A percentile compares a stretch with the other conserved stretches of the same genome.
phyloP scores from a whole-genome alignment of 1,140 invertebrate genomes.

The Tribolium castaneum region DNA sequence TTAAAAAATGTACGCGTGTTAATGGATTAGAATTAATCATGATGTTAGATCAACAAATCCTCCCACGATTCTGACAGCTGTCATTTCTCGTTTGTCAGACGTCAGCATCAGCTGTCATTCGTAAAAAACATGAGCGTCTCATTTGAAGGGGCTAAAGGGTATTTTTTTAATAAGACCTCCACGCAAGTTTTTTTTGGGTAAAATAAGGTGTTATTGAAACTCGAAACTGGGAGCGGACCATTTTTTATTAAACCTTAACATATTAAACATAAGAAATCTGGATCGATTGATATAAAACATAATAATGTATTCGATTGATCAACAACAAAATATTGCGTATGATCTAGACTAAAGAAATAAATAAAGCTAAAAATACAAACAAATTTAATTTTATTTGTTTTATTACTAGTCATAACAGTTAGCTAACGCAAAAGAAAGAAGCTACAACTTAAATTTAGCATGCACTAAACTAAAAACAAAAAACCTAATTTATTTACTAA shows the following conservation, averaged over 20 bases:
- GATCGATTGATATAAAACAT: conserved; percentile 5
- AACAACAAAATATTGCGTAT: conserved; percentile 23
- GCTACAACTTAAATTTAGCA: conserved; percentile 20
- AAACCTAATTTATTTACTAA: background rate
- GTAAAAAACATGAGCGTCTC: background rate
- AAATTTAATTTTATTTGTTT: conserved; percentile 15
- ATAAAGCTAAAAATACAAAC: conserved; percentile 22
- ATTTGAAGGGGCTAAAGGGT: background rate
- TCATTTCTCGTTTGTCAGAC: background rate
- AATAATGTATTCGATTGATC: conserved; percentile 5
- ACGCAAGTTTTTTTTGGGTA: too few species aligned
- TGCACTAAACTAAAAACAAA: conserved; percentile 23
- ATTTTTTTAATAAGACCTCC: background rate
- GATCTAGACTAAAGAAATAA: conserved; percentile 21
- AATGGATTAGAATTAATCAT: background rate
- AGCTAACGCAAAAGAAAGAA: conserved; percentile 15
- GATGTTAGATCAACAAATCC: background rate
- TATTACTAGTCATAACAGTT: conserved; percentile 25
- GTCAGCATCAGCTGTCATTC: background rate
- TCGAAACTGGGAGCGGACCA: background rate
- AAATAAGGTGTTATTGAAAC: background rate
- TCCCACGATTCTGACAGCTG: background rate
- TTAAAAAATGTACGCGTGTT: background rate
- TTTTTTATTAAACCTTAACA: conserved; percentile 36
- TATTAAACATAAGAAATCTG: conserved; percentile 20